Evolutionary conservation across 2,888 invertebrate genomes (phyloP).

Genomic region (Epinotia demarniana): DNA sequence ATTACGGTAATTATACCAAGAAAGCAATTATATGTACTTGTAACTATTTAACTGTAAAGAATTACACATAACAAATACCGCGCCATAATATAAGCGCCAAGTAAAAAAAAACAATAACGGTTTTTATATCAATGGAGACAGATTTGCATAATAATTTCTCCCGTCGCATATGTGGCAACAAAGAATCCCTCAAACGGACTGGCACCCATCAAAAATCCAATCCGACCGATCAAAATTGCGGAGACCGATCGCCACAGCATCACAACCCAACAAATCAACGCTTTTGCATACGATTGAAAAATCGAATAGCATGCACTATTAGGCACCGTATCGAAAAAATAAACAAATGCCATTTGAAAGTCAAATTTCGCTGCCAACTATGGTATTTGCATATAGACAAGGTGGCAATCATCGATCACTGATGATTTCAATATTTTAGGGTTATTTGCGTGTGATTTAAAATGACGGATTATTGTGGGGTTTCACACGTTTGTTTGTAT

Average conservation of each 20-base stretch:
- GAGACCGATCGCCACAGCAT: slow-evolving; percentile 55
- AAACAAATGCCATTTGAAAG: slow-evolving; percentile 78
- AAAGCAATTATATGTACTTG: no score
- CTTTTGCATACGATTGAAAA: slow-evolving; percentile 69
- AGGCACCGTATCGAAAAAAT: slow-evolving; percentile 73
- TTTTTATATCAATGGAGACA: slow-evolving; percentile 45
- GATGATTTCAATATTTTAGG: slow-evolving; percentile 69
- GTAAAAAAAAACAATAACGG: slow-evolving; percentile 34
- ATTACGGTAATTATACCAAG: no score
- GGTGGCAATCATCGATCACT: slow-evolving; percentile 72
- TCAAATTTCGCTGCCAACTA: slow-evolving; percentile 74
- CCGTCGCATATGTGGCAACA: slow-evolving; percentile 49
- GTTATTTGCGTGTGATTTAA: slow-evolving; percentile 58
- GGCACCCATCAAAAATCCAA: slow-evolving; percentile 72
- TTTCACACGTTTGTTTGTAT: slow-evolving; percentile 54
- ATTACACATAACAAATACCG: no score
- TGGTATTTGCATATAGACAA: slow-evolving; percentile 81
- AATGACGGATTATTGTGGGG: slow-evolving; percentile 54
- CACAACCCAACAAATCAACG: slow-evolving; percentile 57
- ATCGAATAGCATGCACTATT: slow-evolving; percentile 68
- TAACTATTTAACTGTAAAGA: no score
- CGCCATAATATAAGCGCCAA: not conserved
- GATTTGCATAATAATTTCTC: slow-evolving; percentile 46
- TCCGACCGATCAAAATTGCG: slow-evolving; percentile 54
- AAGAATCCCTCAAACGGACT: slow-evolving; percentile 55